Conservation (phyloP, 1,140 invertebrate genomes). For the Cyrtorhinus lividipennis region DNA sequence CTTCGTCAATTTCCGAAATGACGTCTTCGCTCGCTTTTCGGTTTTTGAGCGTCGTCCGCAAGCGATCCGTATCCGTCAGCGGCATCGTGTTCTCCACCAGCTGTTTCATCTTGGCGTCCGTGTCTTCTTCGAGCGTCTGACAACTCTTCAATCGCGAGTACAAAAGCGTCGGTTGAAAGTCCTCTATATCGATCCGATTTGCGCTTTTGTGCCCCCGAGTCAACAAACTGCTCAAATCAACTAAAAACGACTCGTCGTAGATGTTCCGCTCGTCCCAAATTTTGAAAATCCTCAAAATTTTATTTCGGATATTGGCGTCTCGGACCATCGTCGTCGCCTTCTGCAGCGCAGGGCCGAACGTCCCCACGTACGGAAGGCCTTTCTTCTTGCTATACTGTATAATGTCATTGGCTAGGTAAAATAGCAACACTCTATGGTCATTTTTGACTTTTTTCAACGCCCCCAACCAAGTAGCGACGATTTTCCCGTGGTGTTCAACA, state of each 20-base stretch:
- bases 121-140: constrained; percentile 46
- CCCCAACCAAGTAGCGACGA: constrained; percentile 77
- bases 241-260: constrained; percentile 72
- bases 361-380: constrained; percentile 73
- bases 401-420: constrained; percentile 91
- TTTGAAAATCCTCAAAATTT: constrained; percentile 76
- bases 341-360: constrained; percentile 79
- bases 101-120: constrained; percentile 45
- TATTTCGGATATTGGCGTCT: constrained; percentile 72
- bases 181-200: constrained; percentile 30
- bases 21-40: constrained; percentile 49
- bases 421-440: constrained; percentile 73
- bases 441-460: constrained; percentile 73
- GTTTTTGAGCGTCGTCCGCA: constrained; percentile 49
- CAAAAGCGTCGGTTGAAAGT: constrained; percentile 41
- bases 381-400: constrained; percentile 89
- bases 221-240: constrained; percentile 63
- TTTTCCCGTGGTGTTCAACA: constrained; percentile 68
- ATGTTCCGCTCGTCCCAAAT: constrained; percentile 86
- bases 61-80: constrained; percentile 44
- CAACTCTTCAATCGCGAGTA: constrained; percentile 51
- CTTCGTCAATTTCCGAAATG: constrained; percentile 72
- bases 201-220: constrained; percentile 44
- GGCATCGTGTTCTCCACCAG: constrained; percentile 40
- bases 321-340: constrained; percentile 78